Evolutionary conservation across 30 jellyfish, hydroid and myxozoan species (phyloP), one percentile per base, ranked within the genome.

Genomic region (Rhopilema esculentum): DNA sequence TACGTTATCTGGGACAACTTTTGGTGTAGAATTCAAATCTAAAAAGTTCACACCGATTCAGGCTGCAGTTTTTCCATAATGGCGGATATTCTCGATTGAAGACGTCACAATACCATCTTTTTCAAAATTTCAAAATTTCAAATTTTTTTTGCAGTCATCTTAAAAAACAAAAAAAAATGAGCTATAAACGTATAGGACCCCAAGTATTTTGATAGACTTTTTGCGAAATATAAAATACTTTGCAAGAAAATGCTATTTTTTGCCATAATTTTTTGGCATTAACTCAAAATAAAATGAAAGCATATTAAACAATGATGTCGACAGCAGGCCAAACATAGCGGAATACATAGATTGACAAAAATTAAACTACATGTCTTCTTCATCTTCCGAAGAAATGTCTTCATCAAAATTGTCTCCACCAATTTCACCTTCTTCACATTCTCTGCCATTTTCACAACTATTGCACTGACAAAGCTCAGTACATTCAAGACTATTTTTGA

Each of bases 401-500:
- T 23, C 49, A 1, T 74, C 85, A 74, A 64, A 7, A 74, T 30
- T 66, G 19, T 74, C 85, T 66, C 23, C 40, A 19, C 51, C 69
- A 74, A 64, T 74, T 33, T 74, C 85, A 27, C 69, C 49, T 24
- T 16, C 85, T 27, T 25, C 69, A 32, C 21, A 1, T 9, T 74
- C 85, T 1, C 40, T 74, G 49, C 49, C 49, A 74, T 74, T 74
- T 64, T 64, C 12, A 48, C 85, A 74, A 17, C 70, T 8, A 30
- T 69, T 27, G 78, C 88, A 50, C 63, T 78, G 57, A 62, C 92
- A 83, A 69, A 83, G 77, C 1, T 50, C 28, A 49, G 92, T 83
- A 85, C 92, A 83, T 50, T 75, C 29, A 48, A 83, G 77, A n/a
- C 69, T 61, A 15, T 62, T 85, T 53, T 83, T 83, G 77, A 40